Evolutionary conservation across 2,113 vertebrate species (phyloP).

Genomic region (Zosterops borbonicus): DNA sequence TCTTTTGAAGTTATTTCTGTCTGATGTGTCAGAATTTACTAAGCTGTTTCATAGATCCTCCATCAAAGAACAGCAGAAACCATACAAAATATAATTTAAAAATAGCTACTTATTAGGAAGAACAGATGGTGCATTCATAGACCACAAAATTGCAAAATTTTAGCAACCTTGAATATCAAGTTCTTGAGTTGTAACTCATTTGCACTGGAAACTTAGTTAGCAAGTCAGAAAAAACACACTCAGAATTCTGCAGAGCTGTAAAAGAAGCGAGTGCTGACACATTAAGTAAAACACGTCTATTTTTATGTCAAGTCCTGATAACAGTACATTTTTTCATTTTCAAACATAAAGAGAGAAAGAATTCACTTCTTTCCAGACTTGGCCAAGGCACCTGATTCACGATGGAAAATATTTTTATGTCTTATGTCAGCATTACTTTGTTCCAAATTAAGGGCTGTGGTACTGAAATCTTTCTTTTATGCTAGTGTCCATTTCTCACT

Average conservation of each 20-base stretch:
- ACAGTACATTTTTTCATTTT: constrained; percentile 23
- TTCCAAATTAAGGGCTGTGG: not conserved
- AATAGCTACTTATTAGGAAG: constrained; percentile 32
- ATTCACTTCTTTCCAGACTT: not conserved
- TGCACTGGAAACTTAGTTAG: constrained; percentile 41
- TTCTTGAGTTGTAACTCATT: constrained; percentile 49
- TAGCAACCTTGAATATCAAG: constrained; percentile 20
- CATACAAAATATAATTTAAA: constrained; percentile 5
- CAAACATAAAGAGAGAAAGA: constrained; percentile 19
- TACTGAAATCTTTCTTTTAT: not conserved
- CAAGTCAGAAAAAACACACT: not conserved
- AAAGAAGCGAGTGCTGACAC: not conserved
- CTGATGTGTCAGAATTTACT: not conserved
- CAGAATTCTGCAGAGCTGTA: not conserved
- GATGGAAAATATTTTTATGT: constrained; percentile 24
- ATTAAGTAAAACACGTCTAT: constrained; percentile 13
- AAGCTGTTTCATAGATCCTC: not conserved
- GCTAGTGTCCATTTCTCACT: not conserved
- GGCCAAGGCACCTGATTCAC: not conserved
- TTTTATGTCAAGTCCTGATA: constrained; percentile 48
- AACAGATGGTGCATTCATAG: constrained; percentile 48
- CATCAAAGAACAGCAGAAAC: constrained; percentile 6
- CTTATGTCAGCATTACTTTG: constrained; percentile 19
- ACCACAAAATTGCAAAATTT: constrained; percentile 19
- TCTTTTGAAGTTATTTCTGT: constrained; percentile 36